phyloP scores from a whole-genome alignment of 2,888 invertebrate genomes.

The Deilephila porcellus region DNA sequence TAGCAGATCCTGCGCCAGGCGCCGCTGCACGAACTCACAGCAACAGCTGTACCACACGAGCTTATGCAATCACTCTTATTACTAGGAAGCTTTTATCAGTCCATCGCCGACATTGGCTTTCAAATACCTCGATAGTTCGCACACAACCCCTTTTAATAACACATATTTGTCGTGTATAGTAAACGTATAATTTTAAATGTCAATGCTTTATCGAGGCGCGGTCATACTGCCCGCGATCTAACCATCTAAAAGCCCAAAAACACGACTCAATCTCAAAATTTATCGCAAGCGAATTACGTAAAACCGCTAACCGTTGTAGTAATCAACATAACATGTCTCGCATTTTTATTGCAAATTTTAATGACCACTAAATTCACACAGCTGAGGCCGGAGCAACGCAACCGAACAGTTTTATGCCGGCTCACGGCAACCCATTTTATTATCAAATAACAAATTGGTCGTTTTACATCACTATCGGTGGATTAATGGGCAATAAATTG shows the following conservation, averaged over 20 bases:
- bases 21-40: conserved; percentile 29
- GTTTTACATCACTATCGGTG: conserved; percentile 41
- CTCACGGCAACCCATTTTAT: conserved; percentile 43
- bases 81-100: neutral
- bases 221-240: neutral
- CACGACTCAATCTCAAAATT: neutral
- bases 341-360: conserved; percentile 28
- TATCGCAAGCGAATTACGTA: neutral
- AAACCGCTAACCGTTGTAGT: conserved; percentile 18
- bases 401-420: conserved; percentile 36
- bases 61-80: conserved; percentile 1
- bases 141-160: neutral
- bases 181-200: neutral
- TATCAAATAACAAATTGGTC: conserved; percentile 53
- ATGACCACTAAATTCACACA: conserved; percentile 37
- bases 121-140: neutral
- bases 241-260: neutral
- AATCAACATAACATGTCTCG: conserved; percentile 14
- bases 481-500: conserved; percentile 55
- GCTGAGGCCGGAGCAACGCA: conserved; percentile 42
- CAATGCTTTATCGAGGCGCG: neutral
- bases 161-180: neutral
- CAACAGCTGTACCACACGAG: neutral
- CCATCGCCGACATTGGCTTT: neutral
- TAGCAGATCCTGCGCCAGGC: conserved; percentile 59